These are phyloP conservation scores for Idaea dimidiata DNA, from an alignment of 2,888 invertebrate species.

Conservation along the genomic window DNA sequence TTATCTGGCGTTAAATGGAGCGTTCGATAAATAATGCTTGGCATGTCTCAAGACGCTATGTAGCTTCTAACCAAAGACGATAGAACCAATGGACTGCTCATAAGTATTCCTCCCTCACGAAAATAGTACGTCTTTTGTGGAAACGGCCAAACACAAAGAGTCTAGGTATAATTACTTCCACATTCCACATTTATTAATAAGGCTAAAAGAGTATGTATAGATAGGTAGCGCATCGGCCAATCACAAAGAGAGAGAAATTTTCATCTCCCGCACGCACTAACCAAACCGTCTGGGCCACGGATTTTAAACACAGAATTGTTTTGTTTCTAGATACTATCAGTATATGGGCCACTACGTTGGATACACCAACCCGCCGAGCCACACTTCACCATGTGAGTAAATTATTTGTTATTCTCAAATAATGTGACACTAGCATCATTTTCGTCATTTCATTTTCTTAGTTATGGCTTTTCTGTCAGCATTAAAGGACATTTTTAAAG, in stretches of 20 bases:
- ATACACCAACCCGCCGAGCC: conserved; percentile 59
- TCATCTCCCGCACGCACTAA: background rate
- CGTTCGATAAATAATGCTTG: background rate
- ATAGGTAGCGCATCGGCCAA: too few species aligned
- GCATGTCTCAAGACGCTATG: background rate
- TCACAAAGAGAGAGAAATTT: too few species aligned
- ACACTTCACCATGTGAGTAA: conserved; percentile 65
- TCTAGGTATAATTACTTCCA: too few species aligned
- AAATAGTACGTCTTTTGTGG: too few species aligned
- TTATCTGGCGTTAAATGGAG: background rate
- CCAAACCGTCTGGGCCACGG: background rate
- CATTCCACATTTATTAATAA: too few species aligned
- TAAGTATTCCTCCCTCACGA: too few species aligned
- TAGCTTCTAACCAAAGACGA: background rate
- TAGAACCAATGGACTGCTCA: too few species aligned
- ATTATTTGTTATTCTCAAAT: conserved; percentile 7
- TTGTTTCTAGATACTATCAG: conserved; percentile 57
- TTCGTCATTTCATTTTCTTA: too few species aligned
- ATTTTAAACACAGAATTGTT: background rate
- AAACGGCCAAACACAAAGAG: too few species aligned
- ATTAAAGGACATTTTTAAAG: too few species aligned
- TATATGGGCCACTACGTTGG: conserved; percentile 62
- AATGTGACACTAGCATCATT: background rate
- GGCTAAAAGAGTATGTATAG: too few species aligned
- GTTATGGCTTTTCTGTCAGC: too few species aligned